phyloP scores from a whole-genome alignment of 2,797 vertebrate genomes.

The Anableps anableps region DNA sequence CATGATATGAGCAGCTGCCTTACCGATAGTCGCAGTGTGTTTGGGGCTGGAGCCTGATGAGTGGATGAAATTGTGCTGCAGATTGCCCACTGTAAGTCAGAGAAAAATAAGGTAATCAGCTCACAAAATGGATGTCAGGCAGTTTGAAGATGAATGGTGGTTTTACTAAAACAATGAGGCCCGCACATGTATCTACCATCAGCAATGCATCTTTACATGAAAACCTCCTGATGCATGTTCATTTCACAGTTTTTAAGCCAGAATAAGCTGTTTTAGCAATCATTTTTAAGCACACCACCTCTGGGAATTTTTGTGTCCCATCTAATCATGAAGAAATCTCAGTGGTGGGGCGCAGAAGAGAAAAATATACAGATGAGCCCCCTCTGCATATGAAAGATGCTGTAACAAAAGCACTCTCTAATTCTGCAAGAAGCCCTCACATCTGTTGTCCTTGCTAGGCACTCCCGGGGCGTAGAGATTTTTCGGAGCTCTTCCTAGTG shows the following conservation, averaged over 20 bases:
- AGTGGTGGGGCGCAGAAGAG: slow-evolving; percentile 7
- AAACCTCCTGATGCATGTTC: slow-evolving; percentile 12
- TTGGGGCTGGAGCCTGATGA: slow-evolving; percentile 88
- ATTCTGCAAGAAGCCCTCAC: slow-evolving; percentile 74
- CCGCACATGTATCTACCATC: slow-evolving; percentile 2
- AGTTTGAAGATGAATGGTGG: slow-evolving; percentile 35
- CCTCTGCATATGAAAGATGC: slow-evolving; percentile 15
- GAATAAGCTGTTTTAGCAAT: not conserved
- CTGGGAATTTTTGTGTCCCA: not conserved
- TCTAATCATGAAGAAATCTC: slow-evolving; percentile 26
- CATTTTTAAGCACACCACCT: slow-evolving; percentile 18
- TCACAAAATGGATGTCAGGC: slow-evolving; percentile 52
- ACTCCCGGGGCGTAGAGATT: slow-evolving; percentile 88
- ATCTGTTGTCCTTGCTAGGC: slow-evolving; percentile 88
- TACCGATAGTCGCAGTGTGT: slow-evolving; percentile 86
- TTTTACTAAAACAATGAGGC: slow-evolving; percentile 27
- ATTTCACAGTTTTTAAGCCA: slow-evolving; percentile 10
- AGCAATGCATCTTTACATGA: slow-evolving; percentile 14
- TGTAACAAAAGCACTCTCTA: slow-evolving; percentile 35
- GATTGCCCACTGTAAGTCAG: slow-evolving; percentile 85
- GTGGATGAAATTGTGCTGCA: slow-evolving; percentile 92
- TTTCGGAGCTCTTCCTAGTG: slow-evolving; percentile 88
- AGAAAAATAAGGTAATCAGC: slow-evolving; percentile 68
- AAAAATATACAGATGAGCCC: slow-evolving; percentile 10
- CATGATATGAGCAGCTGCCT: slow-evolving; percentile 59